These are phyloP conservation scores for Buceros bicornis DNA, from an alignment of 2,797 vertebrate genomes.

Conservation along the genomic window DNA sequence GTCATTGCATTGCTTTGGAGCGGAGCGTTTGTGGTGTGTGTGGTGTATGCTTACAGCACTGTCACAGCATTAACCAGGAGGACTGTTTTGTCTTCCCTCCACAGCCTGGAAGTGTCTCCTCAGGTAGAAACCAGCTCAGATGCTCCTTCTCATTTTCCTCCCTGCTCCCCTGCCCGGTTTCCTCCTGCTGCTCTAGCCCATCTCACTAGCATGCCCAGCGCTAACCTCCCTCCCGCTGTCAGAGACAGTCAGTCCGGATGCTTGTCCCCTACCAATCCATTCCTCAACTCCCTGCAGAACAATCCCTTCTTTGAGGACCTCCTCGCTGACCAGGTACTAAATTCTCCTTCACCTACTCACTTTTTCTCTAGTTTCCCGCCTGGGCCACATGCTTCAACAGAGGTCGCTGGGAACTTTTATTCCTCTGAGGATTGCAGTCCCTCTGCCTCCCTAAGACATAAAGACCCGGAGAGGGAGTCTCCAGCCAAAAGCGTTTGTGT, in stretches of 20 bases:
- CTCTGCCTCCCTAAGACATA: conserved; percentile 72
- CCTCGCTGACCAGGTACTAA: conserved; percentile 84
- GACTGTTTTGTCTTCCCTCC: conserved; percentile 92
- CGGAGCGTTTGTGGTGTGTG: not conserved
- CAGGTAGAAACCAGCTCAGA: conserved; percentile 88
- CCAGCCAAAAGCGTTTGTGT: not conserved
- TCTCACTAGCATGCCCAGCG: conserved; percentile 77
- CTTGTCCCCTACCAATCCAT: conserved; percentile 87
- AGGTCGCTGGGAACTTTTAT: conserved; percentile 68
- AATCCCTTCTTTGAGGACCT: conserved; percentile 90
- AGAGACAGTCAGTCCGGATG: conserved; percentile 73
- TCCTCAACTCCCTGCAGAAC: conserved; percentile 86
- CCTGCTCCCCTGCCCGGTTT: conserved; percentile 79
- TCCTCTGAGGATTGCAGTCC: conserved; percentile 76
- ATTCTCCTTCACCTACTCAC: conserved; percentile 90
- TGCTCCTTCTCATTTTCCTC: conserved; percentile 83
- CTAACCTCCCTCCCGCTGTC: conserved; percentile 83
- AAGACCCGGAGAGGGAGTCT: conserved; percentile 22
- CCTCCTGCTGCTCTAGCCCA: conserved; percentile 73
- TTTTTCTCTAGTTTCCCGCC: conserved; percentile 88
- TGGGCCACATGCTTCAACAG: conserved; percentile 75
- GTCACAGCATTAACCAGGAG: conserved; percentile 86
- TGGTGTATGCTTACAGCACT: conserved; percentile 29
- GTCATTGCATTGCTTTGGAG: not conserved
- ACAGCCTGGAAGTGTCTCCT: conserved; percentile 92